Evolutionary conservation across 1,140 invertebrate genomes (phyloP), one percentile per base, ranked within the genome.

Genomic region (Drosophila busckii): DNA sequence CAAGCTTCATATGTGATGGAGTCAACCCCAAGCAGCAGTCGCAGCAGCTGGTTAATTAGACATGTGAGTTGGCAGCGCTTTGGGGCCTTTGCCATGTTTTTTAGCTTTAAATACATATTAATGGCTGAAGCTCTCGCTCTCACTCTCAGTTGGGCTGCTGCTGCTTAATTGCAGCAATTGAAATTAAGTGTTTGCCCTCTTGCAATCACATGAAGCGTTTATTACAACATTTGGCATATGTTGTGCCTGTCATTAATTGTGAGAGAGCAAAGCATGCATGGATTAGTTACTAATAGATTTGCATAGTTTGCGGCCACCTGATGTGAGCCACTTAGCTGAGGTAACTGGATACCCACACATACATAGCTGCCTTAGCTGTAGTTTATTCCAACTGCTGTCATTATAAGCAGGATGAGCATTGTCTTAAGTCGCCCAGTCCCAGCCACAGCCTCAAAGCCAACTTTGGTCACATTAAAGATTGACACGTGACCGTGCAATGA

Each of bases 401-500:
- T 59, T 78, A 48, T 54, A 28, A 46, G 71, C 71, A 63, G 40
- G 34, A 60, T n/a, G n/a, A 49, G 23, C 42, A 38, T 25, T 32
- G 28, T 25, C 41, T 34, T 34, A 23, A 32, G 26, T 17, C 17
- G n/a, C n/a, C n/a, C n/a, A n/a, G n/a, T n/a, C n/a, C n/a, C n/a
- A n/a, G n/a, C n/a, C n/a, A 82, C 75, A 80, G 60, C 44, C 53
- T 56, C 44, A n/a, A n/a, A n/a, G n/a, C n/a, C n/a, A n/a, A 52
- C 59, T 46, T 35, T 44, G 23, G 25, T 25, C 17, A 32, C 67
- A 84, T 80, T 84, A 85, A 60, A 70, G 75, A 85, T 85, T 82
- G 82, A 82, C 82, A 85, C 82, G 82, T 85, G 82, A 85, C 82
- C 82, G 75, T 85, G 82, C 82, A 85, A 85, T 85, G 82, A 85